Percentiles rank a stretch among this genome's conserved stretches.
Evolutionary conservation across 2,888 invertebrate species (phyloP).

Genomic region (Periphyllus acericola): DNA sequence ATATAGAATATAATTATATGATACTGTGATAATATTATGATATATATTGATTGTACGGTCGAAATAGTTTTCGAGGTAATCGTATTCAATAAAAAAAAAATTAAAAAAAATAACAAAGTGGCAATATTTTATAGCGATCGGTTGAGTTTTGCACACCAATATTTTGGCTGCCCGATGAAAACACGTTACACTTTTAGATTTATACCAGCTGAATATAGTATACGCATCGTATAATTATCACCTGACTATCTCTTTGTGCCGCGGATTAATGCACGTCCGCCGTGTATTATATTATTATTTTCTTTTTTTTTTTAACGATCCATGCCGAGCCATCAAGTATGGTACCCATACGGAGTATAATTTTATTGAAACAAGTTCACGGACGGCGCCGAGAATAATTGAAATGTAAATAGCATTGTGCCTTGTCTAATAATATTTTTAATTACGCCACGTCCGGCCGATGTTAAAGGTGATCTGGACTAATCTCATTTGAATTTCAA

Average conservation of each 20-base stretch:
- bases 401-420: constrained; percentile 8
- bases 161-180: neutral
- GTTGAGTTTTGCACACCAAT: neutral
- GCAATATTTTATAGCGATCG: neutral
- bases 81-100: neutral
- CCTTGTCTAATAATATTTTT: constrained; percentile 13
- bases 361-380: neutral
- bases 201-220: neutral
- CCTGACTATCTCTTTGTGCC: neutral
- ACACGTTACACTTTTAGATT: neutral
- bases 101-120: neutral
- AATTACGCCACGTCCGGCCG: constrained; percentile 37
- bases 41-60: too few species aligned
- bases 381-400: constrained; percentile 17
- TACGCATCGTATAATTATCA: constrained; percentile 2
- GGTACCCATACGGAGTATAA: neutral
- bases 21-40: too few species aligned
- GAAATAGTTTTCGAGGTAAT: neutral
- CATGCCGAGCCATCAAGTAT: neutral
- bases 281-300: neutral
- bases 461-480: constrained; percentile 32
- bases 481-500: constrained; percentile 44
- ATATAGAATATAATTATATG: too few species aligned
- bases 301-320: neutral
- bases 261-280: neutral